A percentile compares a stretch with the other conserved stretches of the same genome.
Evolutionary conservation across 2,797 vertebrate species (phyloP).

Genomic region (Etheostoma nigrum): DNA sequence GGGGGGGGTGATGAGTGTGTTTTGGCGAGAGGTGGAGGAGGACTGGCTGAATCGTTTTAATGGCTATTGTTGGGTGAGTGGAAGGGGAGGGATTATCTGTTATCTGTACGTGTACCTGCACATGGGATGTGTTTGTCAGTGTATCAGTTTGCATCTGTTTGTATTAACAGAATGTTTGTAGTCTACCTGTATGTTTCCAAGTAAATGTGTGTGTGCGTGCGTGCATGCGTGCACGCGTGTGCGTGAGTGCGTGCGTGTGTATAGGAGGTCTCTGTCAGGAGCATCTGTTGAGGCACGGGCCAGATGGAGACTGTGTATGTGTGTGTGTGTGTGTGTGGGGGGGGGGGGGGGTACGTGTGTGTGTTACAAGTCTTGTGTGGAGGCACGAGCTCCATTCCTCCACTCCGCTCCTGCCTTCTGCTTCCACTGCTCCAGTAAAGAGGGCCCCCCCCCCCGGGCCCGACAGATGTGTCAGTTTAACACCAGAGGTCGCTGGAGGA

Average conservation of each 20-base stretch:
- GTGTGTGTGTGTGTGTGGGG: too few relatives aligned
- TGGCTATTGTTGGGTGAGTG: constrained; percentile 68
- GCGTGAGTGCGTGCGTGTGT: constrained; percentile 1
- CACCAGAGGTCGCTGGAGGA: constrained; percentile 38
- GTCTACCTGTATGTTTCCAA: constrained; percentile 1
- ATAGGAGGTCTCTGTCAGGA: constrained; percentile 56
- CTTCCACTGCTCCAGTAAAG: constrained; percentile 46
- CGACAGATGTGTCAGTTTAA: constrained; percentile 75
- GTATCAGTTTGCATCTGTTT: background rate
- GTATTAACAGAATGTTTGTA: background rate
- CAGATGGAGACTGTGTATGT: constrained; percentile 83
- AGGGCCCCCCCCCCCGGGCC: constrained; percentile 21
- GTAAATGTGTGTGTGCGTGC: background rate
- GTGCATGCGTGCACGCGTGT: constrained; percentile 28
- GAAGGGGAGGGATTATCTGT: constrained; percentile 50
- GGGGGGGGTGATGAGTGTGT: background rate
- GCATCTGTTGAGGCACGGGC: constrained; percentile 82
- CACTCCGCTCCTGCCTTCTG: constrained; percentile 18
- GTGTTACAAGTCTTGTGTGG: constrained; percentile 70
- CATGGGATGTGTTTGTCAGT: background rate
- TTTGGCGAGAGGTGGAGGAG: constrained; percentile 10
- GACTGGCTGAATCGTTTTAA: constrained; percentile 57
- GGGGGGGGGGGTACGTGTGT: constrained; percentile 67
- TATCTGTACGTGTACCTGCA: background rate
- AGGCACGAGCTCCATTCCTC: constrained; percentile 75